Conservation (phyloP, 37 sponge, comb jelly and placozoan genomes). For the Diacarnus erythraeanus region DNA sequence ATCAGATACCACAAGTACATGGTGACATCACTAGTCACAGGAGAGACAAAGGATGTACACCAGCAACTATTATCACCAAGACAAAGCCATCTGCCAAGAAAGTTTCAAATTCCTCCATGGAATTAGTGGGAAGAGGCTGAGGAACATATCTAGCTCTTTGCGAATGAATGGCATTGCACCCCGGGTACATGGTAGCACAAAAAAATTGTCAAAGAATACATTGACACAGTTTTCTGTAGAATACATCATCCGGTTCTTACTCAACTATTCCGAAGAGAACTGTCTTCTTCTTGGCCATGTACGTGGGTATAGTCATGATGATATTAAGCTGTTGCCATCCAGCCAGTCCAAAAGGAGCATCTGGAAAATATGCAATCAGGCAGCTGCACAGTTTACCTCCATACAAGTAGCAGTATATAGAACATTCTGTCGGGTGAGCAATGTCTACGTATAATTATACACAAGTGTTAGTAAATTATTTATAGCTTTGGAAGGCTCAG, state of each 20-base stretch:
- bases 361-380: too few species aligned
- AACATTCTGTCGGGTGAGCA: too few species aligned
- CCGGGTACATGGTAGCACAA: neutral
- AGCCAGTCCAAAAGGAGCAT: too few species aligned
- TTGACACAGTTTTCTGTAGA: neutral
- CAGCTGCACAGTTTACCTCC: too few species aligned
- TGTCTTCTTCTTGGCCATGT: neutral
- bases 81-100: neutral
- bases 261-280: neutral
- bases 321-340: too few species aligned
- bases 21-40: too few species aligned
- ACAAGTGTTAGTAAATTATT: too few species aligned
- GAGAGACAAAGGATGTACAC: neutral
- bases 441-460: too few species aligned
- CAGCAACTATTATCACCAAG: neutral
- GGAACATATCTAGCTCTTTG: neutral
- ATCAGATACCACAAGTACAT: too few species aligned
- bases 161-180: neutral
- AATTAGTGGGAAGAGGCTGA: neutral
- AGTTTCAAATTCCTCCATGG: neutral
- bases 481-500: too few species aligned
- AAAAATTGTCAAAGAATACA: neutral
- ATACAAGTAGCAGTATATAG: too few species aligned
- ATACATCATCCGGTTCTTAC: neutral
- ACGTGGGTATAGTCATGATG: neutral